Evolutionary conservation across 2,888 invertebrate genomes (phyloP).

Genomic region (Lasioglossum malachurum): DNA sequence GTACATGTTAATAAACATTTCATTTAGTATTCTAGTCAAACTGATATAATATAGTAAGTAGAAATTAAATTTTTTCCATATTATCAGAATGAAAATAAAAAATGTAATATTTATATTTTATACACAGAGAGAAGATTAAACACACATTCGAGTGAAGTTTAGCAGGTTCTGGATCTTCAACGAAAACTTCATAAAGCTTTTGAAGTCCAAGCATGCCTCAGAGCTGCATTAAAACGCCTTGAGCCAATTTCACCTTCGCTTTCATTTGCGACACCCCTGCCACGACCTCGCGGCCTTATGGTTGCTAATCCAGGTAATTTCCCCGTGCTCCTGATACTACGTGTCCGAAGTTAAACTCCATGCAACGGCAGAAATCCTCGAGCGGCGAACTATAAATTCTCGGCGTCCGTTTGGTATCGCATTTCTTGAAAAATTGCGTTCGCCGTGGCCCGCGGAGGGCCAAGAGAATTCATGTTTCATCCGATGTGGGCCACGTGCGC

Average conservation of each 20-base stretch:
- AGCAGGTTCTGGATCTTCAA: not conserved
- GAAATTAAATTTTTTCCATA: too few relatives aligned
- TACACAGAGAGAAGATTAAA: too few relatives aligned
- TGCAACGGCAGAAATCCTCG: not conserved
- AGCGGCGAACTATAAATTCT: not conserved
- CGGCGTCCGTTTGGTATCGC: constrained; percentile 1
- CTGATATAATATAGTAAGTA: not conserved
- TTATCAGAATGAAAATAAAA: not conserved
- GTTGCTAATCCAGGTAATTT: not conserved
- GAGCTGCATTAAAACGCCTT: not conserved
- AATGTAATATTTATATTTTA: not conserved
- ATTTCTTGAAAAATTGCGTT: constrained; percentile 7
- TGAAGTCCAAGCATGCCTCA: not conserved
- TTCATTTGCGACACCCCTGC: not conserved
- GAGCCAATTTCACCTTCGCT: not conserved
- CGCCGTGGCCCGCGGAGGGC: not conserved
- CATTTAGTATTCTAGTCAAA: not conserved
- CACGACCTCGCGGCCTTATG: not conserved
- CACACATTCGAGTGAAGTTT: not conserved
- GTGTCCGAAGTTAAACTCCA: not conserved
- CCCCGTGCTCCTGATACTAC: not conserved
- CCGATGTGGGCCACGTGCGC: not conserved
- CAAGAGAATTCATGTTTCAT: constrained; percentile 1
- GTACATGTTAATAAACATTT: too few relatives aligned
- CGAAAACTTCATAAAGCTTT: not conserved